phyloP scores from a whole-genome alignment of 2,113 vertebrate genomes.

The Mustelus asterias region DNA sequence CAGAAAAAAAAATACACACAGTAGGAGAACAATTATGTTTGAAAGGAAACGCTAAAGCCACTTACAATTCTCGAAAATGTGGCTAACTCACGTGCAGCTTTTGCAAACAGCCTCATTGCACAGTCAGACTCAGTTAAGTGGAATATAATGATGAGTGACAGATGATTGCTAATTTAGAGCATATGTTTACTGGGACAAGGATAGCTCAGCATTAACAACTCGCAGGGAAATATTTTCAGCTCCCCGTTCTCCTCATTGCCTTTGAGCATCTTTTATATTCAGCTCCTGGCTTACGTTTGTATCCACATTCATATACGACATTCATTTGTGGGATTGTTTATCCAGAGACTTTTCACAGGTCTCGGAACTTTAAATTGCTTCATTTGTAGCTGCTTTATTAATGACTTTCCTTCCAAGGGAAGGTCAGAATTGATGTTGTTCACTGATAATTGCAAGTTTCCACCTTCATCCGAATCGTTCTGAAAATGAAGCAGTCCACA shows the following conservation, averaged over 20 bases:
- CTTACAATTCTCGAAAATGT: not conserved
- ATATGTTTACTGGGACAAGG: not conserved
- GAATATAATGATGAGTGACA: conserved; percentile 8
- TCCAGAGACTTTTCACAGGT: not conserved
- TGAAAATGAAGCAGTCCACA: not conserved
- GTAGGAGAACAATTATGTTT: not conserved
- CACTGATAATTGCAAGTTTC: not conserved
- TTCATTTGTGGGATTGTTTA: not conserved
- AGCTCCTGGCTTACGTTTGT: not conserved
- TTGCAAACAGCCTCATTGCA: not conserved
- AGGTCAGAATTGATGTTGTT: not conserved
- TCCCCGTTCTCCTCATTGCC: not conserved
- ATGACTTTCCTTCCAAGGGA: not conserved
- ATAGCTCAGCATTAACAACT: not conserved
- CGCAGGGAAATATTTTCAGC: not conserved
- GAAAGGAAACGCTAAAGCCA: not conserved
- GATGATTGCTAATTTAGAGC: not conserved
- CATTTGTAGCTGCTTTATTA: not conserved
- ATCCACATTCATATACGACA: not conserved
- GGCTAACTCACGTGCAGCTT: not conserved
- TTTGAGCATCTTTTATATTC: not conserved
- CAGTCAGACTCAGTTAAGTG: not conserved
- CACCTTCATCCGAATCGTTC: not conserved
- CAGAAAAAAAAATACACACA: not conserved
- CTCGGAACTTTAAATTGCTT: not conserved